These are phyloP conservation scores for Dipodomys spectabilis DNA, from an alignment of 2,113 vertebrate species.

Conservation along the genomic window DNA sequence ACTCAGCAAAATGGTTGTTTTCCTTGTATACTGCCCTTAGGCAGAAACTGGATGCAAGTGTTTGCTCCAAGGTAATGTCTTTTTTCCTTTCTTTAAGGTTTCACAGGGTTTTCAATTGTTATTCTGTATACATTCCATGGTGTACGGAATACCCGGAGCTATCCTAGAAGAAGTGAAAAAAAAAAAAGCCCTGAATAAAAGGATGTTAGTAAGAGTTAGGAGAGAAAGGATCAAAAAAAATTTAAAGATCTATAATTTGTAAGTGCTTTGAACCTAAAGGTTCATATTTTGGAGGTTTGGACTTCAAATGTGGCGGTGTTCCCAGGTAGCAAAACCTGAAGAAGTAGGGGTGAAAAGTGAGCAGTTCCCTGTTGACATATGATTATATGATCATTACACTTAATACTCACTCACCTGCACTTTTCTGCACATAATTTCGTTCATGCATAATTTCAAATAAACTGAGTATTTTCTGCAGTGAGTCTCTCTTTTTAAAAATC, in stretches of 20 bases:
- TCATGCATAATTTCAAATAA: not conserved
- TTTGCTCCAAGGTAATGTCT: not conserved
- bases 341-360: too few relatives aligned
- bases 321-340: too few relatives aligned
- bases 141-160: too few relatives aligned
- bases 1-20: not conserved
- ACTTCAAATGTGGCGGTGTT: not conserved
- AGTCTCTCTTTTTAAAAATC: too few relatives aligned
- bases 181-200: not conserved
- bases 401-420: not conserved
- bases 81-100: not conserved
- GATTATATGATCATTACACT: not conserved
- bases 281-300: too few relatives aligned
- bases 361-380: too few relatives aligned
- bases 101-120: not conserved
- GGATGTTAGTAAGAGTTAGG: not conserved
- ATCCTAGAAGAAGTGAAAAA: not conserved
- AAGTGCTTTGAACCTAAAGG: not conserved
- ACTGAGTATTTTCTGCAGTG: too few relatives aligned
- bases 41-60: slow-evolving; percentile 23
- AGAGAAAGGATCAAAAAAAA: not conserved
- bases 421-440: not conserved
- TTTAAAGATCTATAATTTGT: not conserved
- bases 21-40: not conserved
- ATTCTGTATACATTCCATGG: too few relatives aligned